Conservation (phyloP, 2,113 vertebrate species). For the Podarcis muralis region DNA sequence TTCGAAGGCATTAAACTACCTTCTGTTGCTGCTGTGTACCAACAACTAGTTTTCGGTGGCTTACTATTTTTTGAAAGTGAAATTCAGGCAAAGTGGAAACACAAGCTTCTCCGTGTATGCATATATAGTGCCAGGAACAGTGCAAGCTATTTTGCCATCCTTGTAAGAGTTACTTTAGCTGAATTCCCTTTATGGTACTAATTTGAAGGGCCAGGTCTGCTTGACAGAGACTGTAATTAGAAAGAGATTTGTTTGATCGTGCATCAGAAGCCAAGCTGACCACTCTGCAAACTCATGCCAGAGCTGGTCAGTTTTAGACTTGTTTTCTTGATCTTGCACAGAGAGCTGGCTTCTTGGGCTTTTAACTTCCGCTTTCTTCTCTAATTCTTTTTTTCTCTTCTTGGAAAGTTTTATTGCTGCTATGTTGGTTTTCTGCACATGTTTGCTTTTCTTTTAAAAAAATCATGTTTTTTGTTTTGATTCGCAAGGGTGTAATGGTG, state of each 20-base stretch:
- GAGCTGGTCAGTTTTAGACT: neutral
- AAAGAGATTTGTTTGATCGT: neutral
- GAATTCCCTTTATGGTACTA: neutral
- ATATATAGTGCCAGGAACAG: neutral
- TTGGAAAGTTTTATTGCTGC: neutral
- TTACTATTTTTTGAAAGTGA: neutral
- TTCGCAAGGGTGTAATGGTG: neutral
- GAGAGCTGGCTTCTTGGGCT: neutral
- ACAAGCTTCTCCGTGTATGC: neutral
- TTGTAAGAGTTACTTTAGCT: neutral
- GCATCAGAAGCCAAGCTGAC: neutral
- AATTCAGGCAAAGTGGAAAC: neutral
- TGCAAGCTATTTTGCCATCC: neutral
- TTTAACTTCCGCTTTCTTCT: neutral
- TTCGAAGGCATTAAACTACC: neutral
- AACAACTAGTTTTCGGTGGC: neutral
- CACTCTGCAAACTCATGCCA: neutral
- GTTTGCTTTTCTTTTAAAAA: neutral
- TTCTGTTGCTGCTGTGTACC: neutral
- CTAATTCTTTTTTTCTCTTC: neutral
- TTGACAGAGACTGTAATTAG: slow-evolving; percentile 1
- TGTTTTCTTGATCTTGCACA: neutral
- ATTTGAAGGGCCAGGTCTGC: neutral
- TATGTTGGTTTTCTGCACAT: neutral
- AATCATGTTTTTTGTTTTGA: neutral